Evolutionary conservation across 2,888 invertebrate genomes (phyloP), one percentile per base, ranked within the genome.

Genomic region (Polymixis flavicincta): DNA sequence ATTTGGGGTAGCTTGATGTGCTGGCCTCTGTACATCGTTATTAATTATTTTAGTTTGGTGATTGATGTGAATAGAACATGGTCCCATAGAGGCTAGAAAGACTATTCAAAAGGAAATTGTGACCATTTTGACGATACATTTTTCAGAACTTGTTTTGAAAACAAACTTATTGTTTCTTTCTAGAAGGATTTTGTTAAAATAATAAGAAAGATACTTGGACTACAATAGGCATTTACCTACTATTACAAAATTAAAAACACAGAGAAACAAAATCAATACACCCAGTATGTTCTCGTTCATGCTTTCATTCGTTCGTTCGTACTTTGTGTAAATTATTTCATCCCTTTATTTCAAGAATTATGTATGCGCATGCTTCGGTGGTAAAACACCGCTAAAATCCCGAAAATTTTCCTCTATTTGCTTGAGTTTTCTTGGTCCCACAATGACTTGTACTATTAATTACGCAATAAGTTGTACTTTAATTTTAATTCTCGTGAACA

Each of bases 401-500:
- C 28, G 25, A 28, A 60, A n/a, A 37, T 14, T 28, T 37, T 50
- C 65, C 72, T 7, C 7, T 19, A 17, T 76, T 37, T 3, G 13
- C 19, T 37, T 7, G n/a, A 65, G 11, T 48, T 32, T 68, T 70
- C 45, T 48, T 11, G 14, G 13, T 22, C 55, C 25, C 59, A 60
- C 13, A 55, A 65, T n/a, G 14, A 42, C 19, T 14, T 25, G 9
- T 25, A 48, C 48, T 22, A 45, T 32, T 22, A 71, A 50, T 66
- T 68, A 77, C 55, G 50, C 14, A 11, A 48, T 73, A 45, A 32
- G 50, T 60, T 55, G 2, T 32, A 67, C 45, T 57, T 59, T 17
- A 71, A 60, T 82, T 64, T 22, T 14, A 67, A 76, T 67, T 71
- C 61, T 54, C 19, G 59, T 68, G 55, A 71, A 68, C 22, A 57